Evolutionary conservation across 2,797 vertebrate species (phyloP).

Genomic region (Cyclopterus lumpus): DNA sequence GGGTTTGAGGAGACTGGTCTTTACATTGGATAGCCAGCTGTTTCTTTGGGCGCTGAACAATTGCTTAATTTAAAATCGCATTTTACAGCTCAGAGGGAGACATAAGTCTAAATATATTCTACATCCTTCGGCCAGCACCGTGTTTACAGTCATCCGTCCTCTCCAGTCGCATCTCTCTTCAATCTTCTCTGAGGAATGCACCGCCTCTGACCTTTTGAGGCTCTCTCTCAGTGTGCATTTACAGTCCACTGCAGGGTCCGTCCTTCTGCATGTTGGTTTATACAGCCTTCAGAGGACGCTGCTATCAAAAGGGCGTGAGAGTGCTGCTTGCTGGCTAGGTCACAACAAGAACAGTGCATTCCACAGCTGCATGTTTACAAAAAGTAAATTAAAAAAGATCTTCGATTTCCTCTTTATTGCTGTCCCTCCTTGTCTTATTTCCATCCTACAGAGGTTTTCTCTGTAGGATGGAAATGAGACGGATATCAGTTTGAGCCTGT

Average conservation of each 20-base stretch:
- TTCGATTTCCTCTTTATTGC: slow-evolving; percentile 57
- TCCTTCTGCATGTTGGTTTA: slow-evolving; percentile 60
- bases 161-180: slow-evolving; percentile 59
- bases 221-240: slow-evolving; percentile 50
- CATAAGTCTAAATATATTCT: slow-evolving; percentile 18
- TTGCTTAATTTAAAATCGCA: neutral
- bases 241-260: slow-evolving; percentile 51
- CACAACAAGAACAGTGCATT: slow-evolving; percentile 53
- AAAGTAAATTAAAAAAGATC: slow-evolving; percentile 32
- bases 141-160: slow-evolving; percentile 66
- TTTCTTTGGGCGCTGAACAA: neutral
- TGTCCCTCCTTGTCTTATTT: slow-evolving; percentile 29
- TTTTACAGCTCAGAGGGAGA: slow-evolving; percentile 30
- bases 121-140: slow-evolving; percentile 21
- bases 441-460: slow-evolving; percentile 37
- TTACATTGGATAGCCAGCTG: neutral
- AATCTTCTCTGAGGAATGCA: slow-evolving; percentile 70
- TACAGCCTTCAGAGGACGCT: slow-evolving; percentile 46
- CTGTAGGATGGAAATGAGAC: slow-evolving; percentile 28
- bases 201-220: slow-evolving; percentile 64
- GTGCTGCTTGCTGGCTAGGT: slow-evolving; percentile 56
- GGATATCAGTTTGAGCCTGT: slow-evolving; percentile 35
- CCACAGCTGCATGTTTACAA: slow-evolving; percentile 61
- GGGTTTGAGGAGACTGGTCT: neutral
- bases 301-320: slow-evolving; percentile 77